Conservation (phyloP, 2,797 vertebrate genomes). For the Takifugu ocellatus region DNA sequence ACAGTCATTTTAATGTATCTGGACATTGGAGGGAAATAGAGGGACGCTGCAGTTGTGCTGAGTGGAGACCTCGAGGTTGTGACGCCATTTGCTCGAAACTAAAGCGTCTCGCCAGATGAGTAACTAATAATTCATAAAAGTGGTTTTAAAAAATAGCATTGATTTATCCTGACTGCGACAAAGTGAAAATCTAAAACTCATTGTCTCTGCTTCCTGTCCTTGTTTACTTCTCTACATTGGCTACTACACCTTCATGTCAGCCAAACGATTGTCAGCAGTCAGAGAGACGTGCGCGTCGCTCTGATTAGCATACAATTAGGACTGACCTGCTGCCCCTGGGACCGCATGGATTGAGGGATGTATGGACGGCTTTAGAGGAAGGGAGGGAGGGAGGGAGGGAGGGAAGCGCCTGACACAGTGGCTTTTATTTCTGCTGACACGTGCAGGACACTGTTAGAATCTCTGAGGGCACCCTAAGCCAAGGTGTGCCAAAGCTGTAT, state of each 20-base stretch:
- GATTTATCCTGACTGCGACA: background rate
- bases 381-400: constrained; percentile 23
- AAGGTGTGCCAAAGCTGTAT: constrained; percentile 74
- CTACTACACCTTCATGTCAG: constrained; percentile 69
- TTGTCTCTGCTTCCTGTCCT: constrained; percentile 44
- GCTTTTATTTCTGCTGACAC: constrained; percentile 75
- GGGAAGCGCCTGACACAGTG: constrained; percentile 59
- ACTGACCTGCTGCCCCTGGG: constrained; percentile 71
- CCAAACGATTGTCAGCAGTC: constrained; percentile 73
- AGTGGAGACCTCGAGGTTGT: constrained; percentile 28
- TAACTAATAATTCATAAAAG: constrained; percentile 22
- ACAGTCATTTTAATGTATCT: constrained; percentile 28
- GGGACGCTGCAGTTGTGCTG: constrained; percentile 7
- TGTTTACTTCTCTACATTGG: constrained; percentile 67
- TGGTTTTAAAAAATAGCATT: background rate
- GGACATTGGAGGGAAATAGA: constrained; percentile 17
- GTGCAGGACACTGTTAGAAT: constrained; percentile 57
- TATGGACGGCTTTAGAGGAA: constrained; percentile 30
- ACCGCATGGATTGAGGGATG: constrained; percentile 36
- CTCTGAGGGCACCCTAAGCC: constrained; percentile 65
- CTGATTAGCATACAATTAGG: constrained; percentile 80
- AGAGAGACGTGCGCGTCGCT: constrained; percentile 62
- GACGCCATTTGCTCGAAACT: constrained; percentile 24
- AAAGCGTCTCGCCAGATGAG: constrained; percentile 19
- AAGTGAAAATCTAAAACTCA: constrained; percentile 4